Evolutionary conservation across 2,797 vertebrate genomes (phyloP), one percentile per base, ranked within the genome.

Genomic region (Bradypodion pumilum): DNA sequence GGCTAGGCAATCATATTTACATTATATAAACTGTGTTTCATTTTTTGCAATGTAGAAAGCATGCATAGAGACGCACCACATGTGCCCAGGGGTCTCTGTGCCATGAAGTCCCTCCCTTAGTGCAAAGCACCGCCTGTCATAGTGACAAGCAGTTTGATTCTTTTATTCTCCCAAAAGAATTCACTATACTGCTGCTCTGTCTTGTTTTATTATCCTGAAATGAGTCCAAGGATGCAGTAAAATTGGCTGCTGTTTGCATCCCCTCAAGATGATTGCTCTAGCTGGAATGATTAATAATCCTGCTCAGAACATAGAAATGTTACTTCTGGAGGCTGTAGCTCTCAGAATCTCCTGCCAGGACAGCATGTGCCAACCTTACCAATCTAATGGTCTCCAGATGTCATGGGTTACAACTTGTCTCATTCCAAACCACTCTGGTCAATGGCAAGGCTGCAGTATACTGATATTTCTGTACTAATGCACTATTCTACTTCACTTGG

Each of bases 161-260:
- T 37, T 70, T 76, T 23, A 27, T 78, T 44, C n/a, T 27, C 25
- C 25, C 35, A 40, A 56, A 74, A 40, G 44, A 65, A 79, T 74
- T 40, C 60, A 40, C 46, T 79, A 23, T 65, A 42, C 68, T 63
- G 42, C 42, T 49, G 44, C n/a, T 52, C 25, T 73, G 37, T 40
- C 65, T 70, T 60, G 15, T 65, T 82, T 79, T 52, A 37, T 79
- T 73, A 74, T 66, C 29, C 46, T 44, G 49, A 66, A 74, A 80
- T 74, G 21, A 79, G 52, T 56, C 59, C 10, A 80, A 80, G 60
- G 60, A 72, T 40, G 10, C 10, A 32, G 59, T 65, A 74, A 49
- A 62, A 62, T 74, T 12, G 25, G 72, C 60, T 56, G 27, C 66
- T 63, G 44, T 66, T 78, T 63, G 73, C 35, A 25, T 74, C 25